Base-by-base conservation (phyloP, 2,113 vertebrate species). In the Ornithorhynchus anatinus region DNA sequence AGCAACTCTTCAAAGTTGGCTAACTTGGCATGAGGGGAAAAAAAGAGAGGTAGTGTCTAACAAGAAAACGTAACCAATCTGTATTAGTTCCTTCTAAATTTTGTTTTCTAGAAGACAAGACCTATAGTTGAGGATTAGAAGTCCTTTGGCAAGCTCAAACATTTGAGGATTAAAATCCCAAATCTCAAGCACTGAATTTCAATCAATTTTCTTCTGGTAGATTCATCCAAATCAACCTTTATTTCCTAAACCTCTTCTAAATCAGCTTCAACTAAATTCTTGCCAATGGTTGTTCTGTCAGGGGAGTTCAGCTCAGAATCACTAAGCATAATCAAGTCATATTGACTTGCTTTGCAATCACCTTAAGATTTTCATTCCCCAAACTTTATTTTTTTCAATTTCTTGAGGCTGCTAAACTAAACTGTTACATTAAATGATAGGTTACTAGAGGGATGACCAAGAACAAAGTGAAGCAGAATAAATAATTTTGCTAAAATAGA, bases 11-110 rank as follows among this genome's bases (percentile, higher is more conserved):
- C 71, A 68, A 11, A 48, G 17, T 5, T 70, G 23, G 39, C 39
- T 88, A 75, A 84, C 89, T 82, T 85, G 59, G 38, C 80, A 68
- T 39, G 4, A 47, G 62, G 69, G 68, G 82, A 80, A 70, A 33
- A 35, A 68, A 58, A 48, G 31, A 56, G 66, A 72, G 52, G 68
- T 70, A 85, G 63, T 29, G 33, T 38, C 52, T 81, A 80, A 85
- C 68, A 73, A 86, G 71, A 50, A 75, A 59, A 70, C 38, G 35
- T 33, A 84, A 8, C 19, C 9, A 64, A 39, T 61, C 32, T 35
- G 11, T 43, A 43, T 59, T 25, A 35, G 32, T 78, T 62, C 22
- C 53, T 86, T 66, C 61, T 67, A 69, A 36, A 59, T 40, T 50
- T 59, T 69, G 7, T 9, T 51, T 70, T 42, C 53, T 44, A 75